Evolutionary conservation across 2,113 vertebrate genomes (phyloP).

Genomic region (Ciconia stormi): DNA sequence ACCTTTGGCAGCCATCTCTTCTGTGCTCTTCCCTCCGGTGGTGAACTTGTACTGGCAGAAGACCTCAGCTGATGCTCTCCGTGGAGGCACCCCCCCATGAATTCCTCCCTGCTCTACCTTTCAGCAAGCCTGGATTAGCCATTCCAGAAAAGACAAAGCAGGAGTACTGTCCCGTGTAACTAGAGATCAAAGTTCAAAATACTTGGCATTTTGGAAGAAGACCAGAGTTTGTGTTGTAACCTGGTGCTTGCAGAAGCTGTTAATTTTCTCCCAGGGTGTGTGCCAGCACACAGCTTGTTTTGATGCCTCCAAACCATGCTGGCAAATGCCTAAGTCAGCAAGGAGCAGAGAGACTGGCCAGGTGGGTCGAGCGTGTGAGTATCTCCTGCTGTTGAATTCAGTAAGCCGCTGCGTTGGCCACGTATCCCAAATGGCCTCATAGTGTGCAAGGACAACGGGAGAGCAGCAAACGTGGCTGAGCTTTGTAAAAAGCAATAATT

Average conservation of each 20-base stretch:
- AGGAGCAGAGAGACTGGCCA: not conserved
- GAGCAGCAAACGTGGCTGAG: not conserved
- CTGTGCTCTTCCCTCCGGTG: not conserved
- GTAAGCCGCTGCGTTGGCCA: rapidly evolving
- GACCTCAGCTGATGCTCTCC: not conserved
- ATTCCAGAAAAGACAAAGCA: not conserved
- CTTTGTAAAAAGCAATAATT: not conserved
- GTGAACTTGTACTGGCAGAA: not conserved
- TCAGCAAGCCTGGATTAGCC: not conserved
- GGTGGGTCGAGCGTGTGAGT: not conserved
- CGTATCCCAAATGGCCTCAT: rapidly evolving
- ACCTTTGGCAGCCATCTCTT: not conserved
- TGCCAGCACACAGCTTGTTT: conserved; percentile 2
- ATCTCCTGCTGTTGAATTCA: not conserved
- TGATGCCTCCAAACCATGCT: conserved; percentile 25
- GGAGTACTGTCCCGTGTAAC: not conserved
- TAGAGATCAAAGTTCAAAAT: not conserved
- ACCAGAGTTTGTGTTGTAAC: not conserved
- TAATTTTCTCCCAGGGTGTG: not conserved
- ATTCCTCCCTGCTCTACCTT: not conserved
- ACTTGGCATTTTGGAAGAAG: not conserved
- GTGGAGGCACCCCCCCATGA: not conserved
- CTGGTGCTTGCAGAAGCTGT: not conserved
- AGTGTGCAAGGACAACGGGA: not conserved
- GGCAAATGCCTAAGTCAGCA: not conserved